These are phyloP conservation scores for Holacanthella duospinosa DNA, from an alignment of 2,888 invertebrate species.

Conservation along the genomic window DNA sequence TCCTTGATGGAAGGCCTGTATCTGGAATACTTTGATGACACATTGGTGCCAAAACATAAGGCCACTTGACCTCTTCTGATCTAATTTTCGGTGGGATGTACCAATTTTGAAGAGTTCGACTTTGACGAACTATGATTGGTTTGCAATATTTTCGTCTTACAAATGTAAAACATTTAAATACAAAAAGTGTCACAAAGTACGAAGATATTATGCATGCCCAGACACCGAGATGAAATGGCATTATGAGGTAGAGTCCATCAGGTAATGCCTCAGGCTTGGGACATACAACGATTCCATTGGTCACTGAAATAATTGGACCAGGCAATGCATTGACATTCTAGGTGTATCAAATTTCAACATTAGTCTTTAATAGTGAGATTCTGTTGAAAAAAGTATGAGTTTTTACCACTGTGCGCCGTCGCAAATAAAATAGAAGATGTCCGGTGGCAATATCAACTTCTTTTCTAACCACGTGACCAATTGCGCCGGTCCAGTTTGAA, in stretches of 20 bases:
- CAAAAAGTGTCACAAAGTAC: neutral
- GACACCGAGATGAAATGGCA: neutral
- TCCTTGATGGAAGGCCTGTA: neutral
- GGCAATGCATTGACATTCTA: too few relatives aligned
- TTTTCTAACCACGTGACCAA: constrained; percentile 6
- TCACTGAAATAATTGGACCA: neutral
- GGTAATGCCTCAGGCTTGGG: neutral
- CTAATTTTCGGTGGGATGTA: neutral
- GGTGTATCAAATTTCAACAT: too few relatives aligned
- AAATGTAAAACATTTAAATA: too few relatives aligned
- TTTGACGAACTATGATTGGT: neutral
- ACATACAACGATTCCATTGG: neutral
- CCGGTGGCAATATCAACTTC: constrained; percentile 8
- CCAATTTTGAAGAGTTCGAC: too few relatives aligned
- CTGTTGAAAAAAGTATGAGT: too few relatives aligned
- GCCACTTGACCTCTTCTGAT: neutral
- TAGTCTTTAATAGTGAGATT: too few relatives aligned
- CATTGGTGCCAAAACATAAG: neutral
- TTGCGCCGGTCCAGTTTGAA: constrained; percentile 8
- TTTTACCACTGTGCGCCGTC: too few relatives aligned
- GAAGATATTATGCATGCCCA: neutral
- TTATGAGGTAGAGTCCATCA: neutral
- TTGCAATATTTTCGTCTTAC: neutral
- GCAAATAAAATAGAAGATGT: constrained; percentile 6
- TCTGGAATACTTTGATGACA: neutral